Evolutionary conservation across 2,797 vertebrate species (phyloP), one percentile per base, ranked within the genome.

Genomic region (Chloroceryle inda): DNA sequence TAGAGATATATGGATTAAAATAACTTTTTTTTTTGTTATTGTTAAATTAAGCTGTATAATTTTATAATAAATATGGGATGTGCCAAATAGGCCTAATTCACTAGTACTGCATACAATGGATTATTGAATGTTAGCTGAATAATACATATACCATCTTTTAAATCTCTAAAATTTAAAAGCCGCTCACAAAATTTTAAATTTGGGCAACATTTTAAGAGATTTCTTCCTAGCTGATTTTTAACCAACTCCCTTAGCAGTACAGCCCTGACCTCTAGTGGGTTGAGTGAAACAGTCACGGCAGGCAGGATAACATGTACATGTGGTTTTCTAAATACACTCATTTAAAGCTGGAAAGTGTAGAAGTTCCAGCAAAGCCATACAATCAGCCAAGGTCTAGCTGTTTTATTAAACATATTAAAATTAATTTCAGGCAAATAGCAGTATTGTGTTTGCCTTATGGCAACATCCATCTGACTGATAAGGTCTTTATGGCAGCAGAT

Each of bases 211-310:
- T 8, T 56, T n/a, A 35, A 64, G 29, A 63, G 22, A 55, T 50
- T 85, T 77, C n/a, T 64, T 47, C 10, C 22, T 10, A 37, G 27
- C 5, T n/a, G 26, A 50, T 52, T 89, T 88, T 85, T 74, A 86
- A 85, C 8, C 5, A 38, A 7, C 23, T 68, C 23, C 42, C 44
- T 88, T 77, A 45, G 85, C 67, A 88, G 94, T 96, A 77, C 94
- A 88, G 75, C 33, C 61, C 97, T 97, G 97, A 97, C 96, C 95
- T 96, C 97, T 97, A 96, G 96, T 92, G 97, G 96, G 6, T 31
- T 88, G 82, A 89, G 27, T 21, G 75, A 91, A 93, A 88, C n/a
- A 58, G 40, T 68, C 55, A 50, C 0, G 50, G 42, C 24, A 92
- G 49, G 35, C 85, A 94, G 35, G 22, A 77, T 37, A 83, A 74